These are phyloP conservation scores for Pristionchus mayeri DNA, from an alignment of 2,888 invertebrate species.

Conservation along the genomic window DNA sequence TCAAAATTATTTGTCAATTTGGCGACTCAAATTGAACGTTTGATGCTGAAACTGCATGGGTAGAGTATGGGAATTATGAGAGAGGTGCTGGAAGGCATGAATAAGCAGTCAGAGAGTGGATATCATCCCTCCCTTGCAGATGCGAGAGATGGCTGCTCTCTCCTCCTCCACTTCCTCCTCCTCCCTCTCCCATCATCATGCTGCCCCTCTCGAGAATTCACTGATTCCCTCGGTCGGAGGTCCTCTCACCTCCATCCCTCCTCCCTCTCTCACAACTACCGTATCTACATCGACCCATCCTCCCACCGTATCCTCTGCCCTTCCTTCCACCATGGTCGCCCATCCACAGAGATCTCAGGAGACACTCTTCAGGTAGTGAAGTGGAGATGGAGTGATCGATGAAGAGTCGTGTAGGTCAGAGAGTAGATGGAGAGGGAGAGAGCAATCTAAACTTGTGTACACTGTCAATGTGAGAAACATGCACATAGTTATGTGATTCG, in stretches of 20 bases:
- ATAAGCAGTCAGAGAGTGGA: too few relatives aligned
- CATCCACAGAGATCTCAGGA: not conserved
- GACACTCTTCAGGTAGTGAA: not conserved
- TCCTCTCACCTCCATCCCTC: not conserved
- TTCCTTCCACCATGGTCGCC: conserved; percentile 20
- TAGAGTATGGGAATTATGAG: too few relatives aligned
- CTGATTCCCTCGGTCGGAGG: not conserved
- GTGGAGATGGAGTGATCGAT: not conserved
- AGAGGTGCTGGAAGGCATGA: too few relatives aligned
- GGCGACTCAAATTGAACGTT: too few relatives aligned
- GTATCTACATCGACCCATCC: conserved; percentile 2
- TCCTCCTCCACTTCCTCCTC: not conserved
- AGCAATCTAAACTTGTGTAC: not conserved
- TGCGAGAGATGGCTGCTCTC: not conserved
- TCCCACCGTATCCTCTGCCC: conserved; percentile 2
- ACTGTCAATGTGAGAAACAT: not conserved
- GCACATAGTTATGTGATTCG: not conserved
- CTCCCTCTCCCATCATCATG: not conserved
- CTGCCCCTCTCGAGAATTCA: not conserved
- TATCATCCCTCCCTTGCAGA: not conserved
- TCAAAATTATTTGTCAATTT: too few relatives aligned
- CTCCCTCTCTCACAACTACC: not conserved
- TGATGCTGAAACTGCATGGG: too few relatives aligned
- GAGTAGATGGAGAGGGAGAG: not conserved
- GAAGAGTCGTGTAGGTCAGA: not conserved